Evolutionary conservation across 2,113 vertebrate genomes (phyloP).

Genomic region (Nestor notabilis): DNA sequence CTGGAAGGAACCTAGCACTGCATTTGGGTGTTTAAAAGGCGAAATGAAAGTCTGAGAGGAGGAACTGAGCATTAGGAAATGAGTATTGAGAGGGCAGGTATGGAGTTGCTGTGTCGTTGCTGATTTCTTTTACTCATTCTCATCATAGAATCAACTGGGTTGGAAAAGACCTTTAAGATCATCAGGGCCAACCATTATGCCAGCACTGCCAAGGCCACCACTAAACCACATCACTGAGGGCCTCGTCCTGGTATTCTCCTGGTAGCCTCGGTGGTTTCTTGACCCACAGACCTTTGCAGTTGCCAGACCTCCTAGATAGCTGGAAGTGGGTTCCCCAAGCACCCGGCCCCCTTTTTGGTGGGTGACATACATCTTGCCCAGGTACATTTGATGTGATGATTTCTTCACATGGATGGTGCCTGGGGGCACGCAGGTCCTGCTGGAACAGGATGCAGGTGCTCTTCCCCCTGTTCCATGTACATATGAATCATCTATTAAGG

Average conservation of each 20-base stretch:
- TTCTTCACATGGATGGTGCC: background rate
- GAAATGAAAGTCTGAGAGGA: background rate
- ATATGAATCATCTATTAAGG: background rate
- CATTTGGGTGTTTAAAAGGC: background rate
- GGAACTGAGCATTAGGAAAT: background rate
- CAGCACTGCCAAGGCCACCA: background rate
- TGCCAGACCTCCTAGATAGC: background rate
- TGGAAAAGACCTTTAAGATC: background rate
- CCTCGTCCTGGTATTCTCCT: background rate
- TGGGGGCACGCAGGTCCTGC: fast-evolving
- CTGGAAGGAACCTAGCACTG: background rate
- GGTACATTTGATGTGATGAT: background rate
- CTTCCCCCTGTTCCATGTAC: background rate
- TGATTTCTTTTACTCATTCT: background rate
- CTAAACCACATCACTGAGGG: background rate
- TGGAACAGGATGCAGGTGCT: background rate
- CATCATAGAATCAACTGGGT: background rate
- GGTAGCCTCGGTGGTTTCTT: background rate
- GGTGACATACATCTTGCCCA: background rate
- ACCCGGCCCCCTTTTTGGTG: fast-evolving
- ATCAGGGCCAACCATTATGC: background rate
- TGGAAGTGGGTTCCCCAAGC: background rate
- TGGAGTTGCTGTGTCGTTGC: fast-evolving
- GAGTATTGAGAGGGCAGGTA: background rate
- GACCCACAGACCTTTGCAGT: background rate